Base-by-base conservation (phyloP, 2,113 vertebrate species). In the Eonycteris spelaea region DNA sequence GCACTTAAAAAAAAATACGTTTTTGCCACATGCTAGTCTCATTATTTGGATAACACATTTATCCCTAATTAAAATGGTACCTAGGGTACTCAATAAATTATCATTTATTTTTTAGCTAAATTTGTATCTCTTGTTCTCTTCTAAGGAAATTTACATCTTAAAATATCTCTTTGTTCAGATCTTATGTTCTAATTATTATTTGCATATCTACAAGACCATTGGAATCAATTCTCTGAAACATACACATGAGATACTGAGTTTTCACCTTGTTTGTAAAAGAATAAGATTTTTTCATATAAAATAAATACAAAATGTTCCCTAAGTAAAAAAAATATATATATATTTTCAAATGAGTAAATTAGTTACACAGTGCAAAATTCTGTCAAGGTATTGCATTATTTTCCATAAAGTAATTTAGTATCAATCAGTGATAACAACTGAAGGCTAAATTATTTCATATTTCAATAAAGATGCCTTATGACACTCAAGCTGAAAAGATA, bases 41-140 rank as follows among this genome's bases (percentile, higher is more conserved):
- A 85, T 94, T 95, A 96, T 83, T 95, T 91, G 59, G 57, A 71
- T 14, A 89, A 51, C 30, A 94, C 33, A 86, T 73, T 95, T 86
- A 55, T 22, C n/a, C 86, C 43, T 97, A 93, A 97, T 96, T 97
- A 96, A 95, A 89, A 57, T 70, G 33, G 7, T 55, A 51, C 83
- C 65, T 70, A 45, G 68, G 78, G 74, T 78, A 75, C n/a, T 55
- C n/a, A 24, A 63, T 94, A 95, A 84, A 82, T 79, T 93, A 33
- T 1, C 35, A 82, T 55, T 86, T 89, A 35, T 94, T 85, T 92
- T 38, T 87, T 87, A 88, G 14, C 45, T 84, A 35, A 95, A 59
- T 9, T 90, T 40, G 22, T 22, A n/a, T 68, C 26, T 68, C 16
- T 93, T 40, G 12, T 75, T 94, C 28, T 83, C 15, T 68, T 43